Conservation (phyloP, 2,113 vertebrate genomes). For the Aythya baeri region DNA sequence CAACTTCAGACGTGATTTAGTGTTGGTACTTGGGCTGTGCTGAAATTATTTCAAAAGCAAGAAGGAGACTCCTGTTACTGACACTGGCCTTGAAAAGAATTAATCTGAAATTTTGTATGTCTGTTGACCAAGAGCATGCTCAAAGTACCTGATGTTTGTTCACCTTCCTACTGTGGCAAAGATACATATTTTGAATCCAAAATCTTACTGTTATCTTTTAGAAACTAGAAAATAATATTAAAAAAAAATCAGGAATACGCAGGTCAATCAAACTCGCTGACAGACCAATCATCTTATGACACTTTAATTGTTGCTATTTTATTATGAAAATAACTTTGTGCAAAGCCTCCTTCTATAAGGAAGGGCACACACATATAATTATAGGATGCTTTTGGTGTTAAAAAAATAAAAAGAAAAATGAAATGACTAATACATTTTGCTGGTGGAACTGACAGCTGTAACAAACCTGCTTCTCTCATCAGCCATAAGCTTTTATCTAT, state of each 20-base stretch:
- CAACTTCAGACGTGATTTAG: not conserved
- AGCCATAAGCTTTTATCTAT: conserved; percentile 47
- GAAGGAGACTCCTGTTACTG: not conserved
- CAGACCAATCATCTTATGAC: conserved; percentile 42
- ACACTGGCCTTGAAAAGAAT: not conserved
- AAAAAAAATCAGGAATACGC: not conserved
- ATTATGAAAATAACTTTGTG: conserved; percentile 23
- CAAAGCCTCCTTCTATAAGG: not conserved
- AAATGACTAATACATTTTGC: conserved; percentile 56
- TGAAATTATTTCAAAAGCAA: not conserved
- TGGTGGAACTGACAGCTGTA: conserved; percentile 45
- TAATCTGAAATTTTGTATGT: not conserved
- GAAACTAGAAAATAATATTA: not conserved
- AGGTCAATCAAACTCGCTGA: conserved; percentile 46
- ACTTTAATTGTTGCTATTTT: conserved; percentile 57
- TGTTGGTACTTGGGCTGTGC: not conserved
- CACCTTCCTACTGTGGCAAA: not conserved
- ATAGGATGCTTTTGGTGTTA: conserved; percentile 29
- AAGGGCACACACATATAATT: conserved; percentile 37
- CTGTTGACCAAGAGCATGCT: not conserved
- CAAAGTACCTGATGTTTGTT: not conserved
- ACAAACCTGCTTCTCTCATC: conserved; percentile 42
- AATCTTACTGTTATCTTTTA: not conserved
- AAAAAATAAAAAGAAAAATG: not conserved
- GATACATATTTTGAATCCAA: not conserved